These are phyloP conservation scores for Chelonoidis abingdonii DNA, from an alignment of 2,113 vertebrate genomes.

Conservation along the genomic window DNA sequence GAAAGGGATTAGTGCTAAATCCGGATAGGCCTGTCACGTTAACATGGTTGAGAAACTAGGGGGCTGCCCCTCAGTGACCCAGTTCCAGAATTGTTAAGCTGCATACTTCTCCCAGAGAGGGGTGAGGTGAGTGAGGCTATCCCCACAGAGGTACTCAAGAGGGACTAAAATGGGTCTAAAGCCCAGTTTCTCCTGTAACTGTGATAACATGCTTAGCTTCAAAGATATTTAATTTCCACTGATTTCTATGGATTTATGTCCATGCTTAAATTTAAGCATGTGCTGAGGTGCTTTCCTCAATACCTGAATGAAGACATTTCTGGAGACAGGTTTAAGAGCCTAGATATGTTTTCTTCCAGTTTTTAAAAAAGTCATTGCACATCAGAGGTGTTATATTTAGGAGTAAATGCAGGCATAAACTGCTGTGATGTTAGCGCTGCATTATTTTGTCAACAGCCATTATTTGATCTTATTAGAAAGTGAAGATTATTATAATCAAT, in stretches of 20 bases:
- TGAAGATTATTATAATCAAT: not conserved
- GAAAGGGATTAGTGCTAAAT: not conserved
- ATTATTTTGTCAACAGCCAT: not conserved
- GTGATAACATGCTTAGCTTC: not conserved
- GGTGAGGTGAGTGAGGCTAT: rapidly evolving
- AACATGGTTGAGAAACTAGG: rapidly evolving
- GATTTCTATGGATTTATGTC: not conserved
- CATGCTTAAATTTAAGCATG: not conserved
- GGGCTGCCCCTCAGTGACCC: rapidly evolving
- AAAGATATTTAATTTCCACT: not conserved
- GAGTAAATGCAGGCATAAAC: not conserved
- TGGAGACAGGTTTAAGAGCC: not conserved
- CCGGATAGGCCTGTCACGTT: rapidly evolving
- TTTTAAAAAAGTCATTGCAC: not conserved
- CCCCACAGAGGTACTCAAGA: not conserved
- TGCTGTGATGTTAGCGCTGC: not conserved
- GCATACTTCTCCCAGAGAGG: not conserved
- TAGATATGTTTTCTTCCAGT: not conserved
- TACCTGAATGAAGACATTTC: not conserved
- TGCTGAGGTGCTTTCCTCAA: not conserved
- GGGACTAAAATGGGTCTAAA: not conserved
- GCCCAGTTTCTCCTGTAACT: not conserved
- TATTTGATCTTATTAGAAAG: not conserved
- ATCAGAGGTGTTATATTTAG: not conserved
- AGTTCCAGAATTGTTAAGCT: not conserved